Evolutionary conservation across 2,888 invertebrate species (phyloP).

Genomic region (Microctonus brassicae): DNA sequence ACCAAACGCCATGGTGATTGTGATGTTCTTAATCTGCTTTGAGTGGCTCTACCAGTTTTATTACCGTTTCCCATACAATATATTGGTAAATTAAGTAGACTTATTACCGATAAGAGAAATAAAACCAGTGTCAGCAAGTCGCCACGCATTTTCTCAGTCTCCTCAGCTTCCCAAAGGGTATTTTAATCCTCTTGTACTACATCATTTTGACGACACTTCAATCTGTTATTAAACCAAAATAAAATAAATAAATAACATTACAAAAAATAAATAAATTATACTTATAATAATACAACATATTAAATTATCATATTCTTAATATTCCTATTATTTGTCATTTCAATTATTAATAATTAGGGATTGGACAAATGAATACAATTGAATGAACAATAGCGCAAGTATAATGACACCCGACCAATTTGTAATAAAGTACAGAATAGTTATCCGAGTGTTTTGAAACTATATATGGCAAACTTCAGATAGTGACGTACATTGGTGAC

Average conservation of each 20-base stretch:
- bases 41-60: constrained; percentile 56
- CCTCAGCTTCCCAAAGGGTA: constrained; percentile 28
- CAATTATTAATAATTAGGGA: not conserved
- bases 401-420: constrained; percentile 5
- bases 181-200: constrained; percentile 34
- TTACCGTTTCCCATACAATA: constrained; percentile 51
- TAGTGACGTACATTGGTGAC: constrained; percentile 24
- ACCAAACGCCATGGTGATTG: constrained; percentile 62
- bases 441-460: constrained; percentile 19
- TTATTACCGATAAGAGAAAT: constrained; percentile 55
- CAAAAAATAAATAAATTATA: not conserved
- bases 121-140: constrained; percentile 51
- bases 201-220: constrained; percentile 36
- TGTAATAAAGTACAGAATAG: not conserved
- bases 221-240: constrained; percentile 34
- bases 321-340: not conserved
- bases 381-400: not conserved
- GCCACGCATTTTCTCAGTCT: constrained; percentile 57
- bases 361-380: not conserved
- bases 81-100: constrained; percentile 44
- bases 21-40: constrained; percentile 49
- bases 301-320: not conserved
- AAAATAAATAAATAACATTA: constrained; percentile 11
- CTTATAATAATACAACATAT: not conserved
- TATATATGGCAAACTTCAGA: not conserved